A percentile compares a stretch with the other conserved stretches of the same genome.
Evolutionary conservation across 2,888 invertebrate genomes (phyloP).

Genomic region (Diaperis boleti): DNA sequence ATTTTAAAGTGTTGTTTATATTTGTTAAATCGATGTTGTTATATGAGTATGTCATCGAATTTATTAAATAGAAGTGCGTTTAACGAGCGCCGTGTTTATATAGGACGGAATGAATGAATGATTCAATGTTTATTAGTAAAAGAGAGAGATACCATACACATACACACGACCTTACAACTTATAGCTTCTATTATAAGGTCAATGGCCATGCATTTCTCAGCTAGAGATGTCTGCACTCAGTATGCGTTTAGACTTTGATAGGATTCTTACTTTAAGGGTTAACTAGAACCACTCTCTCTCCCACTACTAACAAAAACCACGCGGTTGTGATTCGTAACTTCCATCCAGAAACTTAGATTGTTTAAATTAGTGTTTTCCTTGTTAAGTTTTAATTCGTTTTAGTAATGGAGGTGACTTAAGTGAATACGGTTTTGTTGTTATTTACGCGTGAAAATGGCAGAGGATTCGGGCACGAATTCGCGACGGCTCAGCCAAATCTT

Average conservation of each 20-base stretch:
- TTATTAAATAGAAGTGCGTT: conserved; percentile 43
- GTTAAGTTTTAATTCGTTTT: conserved; percentile 40
- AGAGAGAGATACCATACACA: conserved; percentile 43
- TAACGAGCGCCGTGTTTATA: conserved; percentile 41
- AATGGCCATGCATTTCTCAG: conserved; percentile 60
- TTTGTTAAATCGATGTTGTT: conserved; percentile 44
- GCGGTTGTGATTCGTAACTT: conserved; percentile 53
- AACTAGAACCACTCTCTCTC: conserved; percentile 6
- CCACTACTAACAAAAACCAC: conserved; percentile 22
- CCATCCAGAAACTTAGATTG: conserved; percentile 47
- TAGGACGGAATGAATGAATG: conserved; percentile 49
- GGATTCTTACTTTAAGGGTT: conserved; percentile 36
- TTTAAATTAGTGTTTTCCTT: conserved; percentile 35
- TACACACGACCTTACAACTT: conserved; percentile 57
- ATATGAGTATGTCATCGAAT: conserved; percentile 37
- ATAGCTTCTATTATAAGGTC: conserved; percentile 59
- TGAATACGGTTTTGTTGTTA: conserved; percentile 7
- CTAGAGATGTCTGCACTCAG: conserved; percentile 58
- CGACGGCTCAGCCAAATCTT: conserved; percentile 85
- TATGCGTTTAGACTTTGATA: conserved; percentile 49
- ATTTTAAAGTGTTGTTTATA: conserved; percentile 44
- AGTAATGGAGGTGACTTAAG: conserved; percentile 52
- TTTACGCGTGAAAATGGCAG: conserved; percentile 32
- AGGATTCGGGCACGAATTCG: conserved; percentile 59
- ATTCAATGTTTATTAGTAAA: conserved; percentile 50